Percentiles rank a stretch among this genome's conserved stretches.
Conservation (phyloP, 2,797 vertebrate species). For the Tiaroga cobitis region DNA sequence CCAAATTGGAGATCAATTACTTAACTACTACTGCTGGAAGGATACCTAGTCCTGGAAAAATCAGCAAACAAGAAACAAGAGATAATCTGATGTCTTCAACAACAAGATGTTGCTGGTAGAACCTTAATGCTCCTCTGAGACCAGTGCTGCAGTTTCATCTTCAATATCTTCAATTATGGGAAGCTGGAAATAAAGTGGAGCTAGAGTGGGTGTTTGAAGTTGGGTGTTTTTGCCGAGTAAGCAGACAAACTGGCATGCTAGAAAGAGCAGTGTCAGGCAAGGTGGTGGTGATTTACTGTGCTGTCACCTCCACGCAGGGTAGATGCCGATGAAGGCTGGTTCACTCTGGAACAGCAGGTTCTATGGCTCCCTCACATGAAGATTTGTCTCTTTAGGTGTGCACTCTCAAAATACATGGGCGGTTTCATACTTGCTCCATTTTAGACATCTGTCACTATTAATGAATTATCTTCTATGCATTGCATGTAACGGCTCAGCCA, state of each 20-base stretch:
- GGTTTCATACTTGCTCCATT: not conserved
- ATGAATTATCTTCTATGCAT: not conserved
- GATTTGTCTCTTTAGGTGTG: not conserved
- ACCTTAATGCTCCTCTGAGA: not conserved
- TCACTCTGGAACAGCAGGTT: not conserved
- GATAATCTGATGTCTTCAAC: not conserved
- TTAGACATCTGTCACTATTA: not conserved
- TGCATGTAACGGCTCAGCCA: not conserved
- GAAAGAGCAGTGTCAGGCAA: conserved; percentile 43
- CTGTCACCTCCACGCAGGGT: conserved; percentile 9
- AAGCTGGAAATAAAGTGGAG: conserved; percentile 10
- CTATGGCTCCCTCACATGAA: not conserved
- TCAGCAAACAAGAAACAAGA: no score
- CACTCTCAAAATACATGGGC: not conserved
- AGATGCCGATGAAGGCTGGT: not conserved
- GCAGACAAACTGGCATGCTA: conserved; percentile 39
- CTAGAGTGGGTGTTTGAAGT: conserved; percentile 8
- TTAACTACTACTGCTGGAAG: not conserved
- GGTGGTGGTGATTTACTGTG: conserved; percentile 49
- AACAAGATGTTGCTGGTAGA: not conserved
- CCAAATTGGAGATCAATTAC: conserved; percentile 28
- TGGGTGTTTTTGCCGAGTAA: conserved; percentile 47
- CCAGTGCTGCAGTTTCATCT: conserved; percentile 4
- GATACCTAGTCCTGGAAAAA: conserved; percentile 23
- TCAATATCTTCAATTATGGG: not conserved